Evolutionary conservation across 2,797 vertebrate species (phyloP), one percentile per base, ranked within the genome.

Genomic region (Hafferia zeledoni): DNA sequence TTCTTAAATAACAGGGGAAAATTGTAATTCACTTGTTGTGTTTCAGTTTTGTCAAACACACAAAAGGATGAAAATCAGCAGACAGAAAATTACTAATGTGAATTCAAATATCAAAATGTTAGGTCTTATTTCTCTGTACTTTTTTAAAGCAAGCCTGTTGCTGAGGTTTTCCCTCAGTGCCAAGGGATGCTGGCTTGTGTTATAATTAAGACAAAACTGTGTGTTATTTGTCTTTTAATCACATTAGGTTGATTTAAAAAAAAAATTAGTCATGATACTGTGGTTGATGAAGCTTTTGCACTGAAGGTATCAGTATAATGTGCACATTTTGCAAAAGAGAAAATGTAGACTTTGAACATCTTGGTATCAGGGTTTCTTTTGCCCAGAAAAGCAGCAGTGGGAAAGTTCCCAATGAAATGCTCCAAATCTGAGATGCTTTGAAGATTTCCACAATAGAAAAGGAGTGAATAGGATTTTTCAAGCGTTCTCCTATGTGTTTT

Each of bases 1-100:
- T 97, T 97, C 96, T 96, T 98, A 97, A 97, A 85, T 96, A 83
- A 94, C 90, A 97, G 97, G 95, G 85, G 15, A 88, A 97, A 97
- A 94, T 70, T 95, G 86, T 97, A 95, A 97, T 91, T 84, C 47
- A 43, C 88, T 95, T 88, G 77, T 95, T 98, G 93, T 95, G 28
- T 75, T 91, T 93, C 60, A 90, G 96, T 97, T 98, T 97, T 97
- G 92, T 95, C 90, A 95, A 97, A 93, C 87, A 94, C 60, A 71
- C 72, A 50, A 90, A 94, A 89, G 85, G 83, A 56, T 95, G 76
- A 96, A 96, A 97, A 96, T 93, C 37, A 57, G 81, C 94, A 96
- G 94, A 94, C n/a, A 81, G 97, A 95, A 80, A 79, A 96, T 93
- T 11, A 94, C 89, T 83, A 46, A 90, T 63, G 89, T 93, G 96